Percentiles rank a stretch among this genome's conserved stretches.
phyloP scores from a whole-genome alignment of 2,888 invertebrate genomes.

The Deilephila elpenor region DNA sequence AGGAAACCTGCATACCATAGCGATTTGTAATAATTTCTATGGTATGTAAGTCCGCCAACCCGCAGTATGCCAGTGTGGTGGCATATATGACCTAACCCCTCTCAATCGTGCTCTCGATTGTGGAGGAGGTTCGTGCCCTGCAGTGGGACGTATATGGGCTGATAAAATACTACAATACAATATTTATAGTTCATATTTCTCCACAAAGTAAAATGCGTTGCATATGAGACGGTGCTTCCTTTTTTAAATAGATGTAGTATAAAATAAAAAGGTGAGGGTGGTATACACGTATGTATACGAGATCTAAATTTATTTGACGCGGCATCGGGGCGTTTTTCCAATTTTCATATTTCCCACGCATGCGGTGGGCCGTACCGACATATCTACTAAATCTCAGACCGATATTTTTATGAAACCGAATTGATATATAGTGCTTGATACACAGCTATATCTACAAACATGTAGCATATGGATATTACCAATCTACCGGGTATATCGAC shows the following conservation, averaged over 20 bases:
- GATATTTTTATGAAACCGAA: conserved; percentile 75
- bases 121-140: too few relatives aligned
- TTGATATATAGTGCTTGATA: conserved; percentile 65
- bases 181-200: too few relatives aligned
- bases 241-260: neutral
- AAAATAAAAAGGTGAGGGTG: neutral
- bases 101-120: too few relatives aligned
- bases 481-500: neutral
- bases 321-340: conserved; percentile 71
- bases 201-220: neutral
- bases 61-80: too few relatives aligned
- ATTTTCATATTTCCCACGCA: conserved; percentile 80
- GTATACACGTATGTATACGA: neutral
- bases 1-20: too few relatives aligned
- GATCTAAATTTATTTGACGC: conserved; percentile 70
- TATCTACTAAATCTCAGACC: conserved; percentile 71
- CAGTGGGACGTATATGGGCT: too few relatives aligned
- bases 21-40: too few relatives aligned
- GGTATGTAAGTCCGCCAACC: too few relatives aligned
- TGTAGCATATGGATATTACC: neutral
- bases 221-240: neutral
- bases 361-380: conserved; percentile 54
- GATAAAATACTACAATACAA: too few relatives aligned
- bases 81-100: too few relatives aligned
- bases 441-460: conserved; percentile 1